Base-by-base conservation (phyloP, 1,140 invertebrate genomes). In the Temnothorax longispinosus region DNA sequence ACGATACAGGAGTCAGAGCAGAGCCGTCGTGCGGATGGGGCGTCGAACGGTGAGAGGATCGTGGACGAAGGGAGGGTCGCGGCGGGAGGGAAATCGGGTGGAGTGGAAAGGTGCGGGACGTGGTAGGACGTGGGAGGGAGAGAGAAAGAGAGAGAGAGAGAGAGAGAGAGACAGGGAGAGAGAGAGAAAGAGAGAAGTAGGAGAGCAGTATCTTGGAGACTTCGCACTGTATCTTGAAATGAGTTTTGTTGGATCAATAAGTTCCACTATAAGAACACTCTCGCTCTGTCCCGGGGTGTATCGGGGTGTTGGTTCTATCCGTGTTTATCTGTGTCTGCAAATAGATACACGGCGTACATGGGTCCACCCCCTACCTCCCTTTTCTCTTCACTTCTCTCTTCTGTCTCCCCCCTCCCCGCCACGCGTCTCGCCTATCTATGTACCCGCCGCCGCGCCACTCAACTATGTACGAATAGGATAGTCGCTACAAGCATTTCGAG, bases 221-320 rank as follows among this genome's bases (percentile, higher is more conserved):
- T 95, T 95, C 94, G 95, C 95, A 95, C 95, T 95, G 95, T 95
- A 95, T 95, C 95, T 95, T 95, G 95, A 95, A 95, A 95, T 95
- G 95, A 95, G 95, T 95, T 95, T 95, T 95, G 95, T 95, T 95
- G 95, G 95, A 95, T 95, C 95, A 95, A 95, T 95, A 95, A 95
- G 95, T 95, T 95, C 95, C 94, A 95, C 95, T 95, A 95, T 95
- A 95, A 95, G 95, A 95, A 95, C 95, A 95, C 93, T 94, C 93
- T 92, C 92, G 89, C 92, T 93, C 92, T 91, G 90, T 94, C 92
- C 89, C 89, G 91, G 80, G 69, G 89, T 91, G 90, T 93, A 90
- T 93, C 89, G 86, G 88, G 72, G 92, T 91, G 91, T 92, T 89
- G 81, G 93, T 92, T 89, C 88, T 89, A 93, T 93, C 87, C 89